Percentiles rank a stretch among this genome's conserved stretches.
Evolutionary conservation across 2,113 vertebrate genomes (phyloP).

Genomic region (Cynopterus brachyotis): DNA sequence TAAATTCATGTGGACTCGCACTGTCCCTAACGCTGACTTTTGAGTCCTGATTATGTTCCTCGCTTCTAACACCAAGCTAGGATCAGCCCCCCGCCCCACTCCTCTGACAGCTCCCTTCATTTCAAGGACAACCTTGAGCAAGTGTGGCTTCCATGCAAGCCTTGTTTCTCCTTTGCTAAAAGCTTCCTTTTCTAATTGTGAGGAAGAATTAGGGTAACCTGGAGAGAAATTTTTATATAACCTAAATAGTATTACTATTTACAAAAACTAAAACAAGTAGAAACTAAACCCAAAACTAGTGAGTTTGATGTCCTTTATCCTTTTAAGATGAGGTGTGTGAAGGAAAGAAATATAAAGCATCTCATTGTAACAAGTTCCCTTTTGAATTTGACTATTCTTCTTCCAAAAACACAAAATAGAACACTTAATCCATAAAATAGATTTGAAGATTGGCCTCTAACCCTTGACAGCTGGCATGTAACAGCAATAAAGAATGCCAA

Average conservation of each 20-base stretch:
- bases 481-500: background rate
- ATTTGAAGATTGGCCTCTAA: slow-evolving; percentile 8
- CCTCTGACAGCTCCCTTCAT: background rate
- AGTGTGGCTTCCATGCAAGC: background rate
- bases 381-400: background rate
- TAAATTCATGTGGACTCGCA: background rate
- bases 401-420: slow-evolving; percentile 27
- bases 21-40: too few species aligned
- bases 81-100: background rate
- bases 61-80: background rate
- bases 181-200: background rate
- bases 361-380: background rate
- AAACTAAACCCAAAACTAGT: background rate
- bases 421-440: slow-evolving; percentile 23
- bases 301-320: background rate
- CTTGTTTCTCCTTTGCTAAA: background rate
- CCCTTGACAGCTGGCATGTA: background rate
- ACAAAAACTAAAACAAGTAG: background rate
- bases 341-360: background rate
- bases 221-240: background rate
- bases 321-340: background rate
- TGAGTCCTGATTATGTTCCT: background rate
- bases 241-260: background rate
- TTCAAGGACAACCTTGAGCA: background rate
- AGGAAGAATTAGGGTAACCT: background rate